Conservation (phyloP, 1,140 invertebrate species). For the Sycophaga agraensis region DNA sequence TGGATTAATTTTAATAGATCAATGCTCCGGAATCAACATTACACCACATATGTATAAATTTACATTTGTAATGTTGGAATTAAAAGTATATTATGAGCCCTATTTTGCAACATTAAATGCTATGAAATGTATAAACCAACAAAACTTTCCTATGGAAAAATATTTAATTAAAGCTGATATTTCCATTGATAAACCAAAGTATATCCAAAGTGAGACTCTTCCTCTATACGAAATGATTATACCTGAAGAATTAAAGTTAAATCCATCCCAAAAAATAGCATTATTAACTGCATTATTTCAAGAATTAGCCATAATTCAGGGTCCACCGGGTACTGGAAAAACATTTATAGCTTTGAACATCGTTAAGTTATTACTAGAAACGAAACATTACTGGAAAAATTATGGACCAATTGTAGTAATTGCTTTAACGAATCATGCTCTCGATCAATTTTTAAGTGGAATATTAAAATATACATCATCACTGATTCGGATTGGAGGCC, state of each 20-base stretch:
- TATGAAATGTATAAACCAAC: conserved; percentile 58
- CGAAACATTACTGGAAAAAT: conserved; percentile 41
- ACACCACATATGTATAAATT: conserved; percentile 38
- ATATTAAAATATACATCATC: conserved; percentile 58
- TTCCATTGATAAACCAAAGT: not conserved
- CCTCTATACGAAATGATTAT: not conserved
- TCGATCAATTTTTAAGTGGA: conserved; percentile 87
- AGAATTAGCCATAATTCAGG: conserved; percentile 68
- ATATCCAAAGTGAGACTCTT: not conserved
- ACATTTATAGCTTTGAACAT: conserved; percentile 74
- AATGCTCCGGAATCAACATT: not conserved
- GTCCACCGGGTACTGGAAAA: conserved; percentile 65
- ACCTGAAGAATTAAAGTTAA: conserved; percentile 52
- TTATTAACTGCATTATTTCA: conserved; percentile 62
- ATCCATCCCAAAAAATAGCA: conserved; percentile 63
- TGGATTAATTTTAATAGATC: not conserved
- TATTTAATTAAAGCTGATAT: not conserved
- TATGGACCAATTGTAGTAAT: conserved; percentile 71
- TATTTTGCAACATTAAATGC: conserved; percentile 66
- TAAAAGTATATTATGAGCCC: conserved; percentile 69
- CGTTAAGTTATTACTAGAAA: conserved; percentile 62
- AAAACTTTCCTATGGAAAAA: conserved; percentile 40
- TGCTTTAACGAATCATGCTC: conserved; percentile 84
- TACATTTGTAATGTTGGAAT: conserved; percentile 65
- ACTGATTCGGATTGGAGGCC: conserved; percentile 73